Base-by-base conservation (phyloP, 2,113 vertebrate species). In the Cathartes aura region DNA sequence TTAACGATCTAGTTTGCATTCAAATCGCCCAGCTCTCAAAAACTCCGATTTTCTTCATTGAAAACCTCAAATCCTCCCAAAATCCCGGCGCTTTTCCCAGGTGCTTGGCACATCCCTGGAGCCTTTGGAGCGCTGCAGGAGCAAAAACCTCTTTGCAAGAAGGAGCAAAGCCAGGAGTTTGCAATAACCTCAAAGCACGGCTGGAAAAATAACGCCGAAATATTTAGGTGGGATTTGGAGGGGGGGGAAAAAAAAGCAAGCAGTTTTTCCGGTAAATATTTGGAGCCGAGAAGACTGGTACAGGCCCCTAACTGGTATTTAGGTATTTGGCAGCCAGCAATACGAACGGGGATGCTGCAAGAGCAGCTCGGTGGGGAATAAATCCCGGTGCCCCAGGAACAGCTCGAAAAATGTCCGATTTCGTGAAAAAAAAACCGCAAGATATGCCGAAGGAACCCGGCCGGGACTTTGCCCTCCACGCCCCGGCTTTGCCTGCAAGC, bases 231-330 rank as follows among this genome's bases (percentile, higher is more conserved):
- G 26, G 43, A 58, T 78, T 42, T 19, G 32, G 30, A 27, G 13
- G 3, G 17, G 12, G 5, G 3, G 8, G 6, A 4, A 15, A 22
- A 36, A 22, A 38, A 12, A 9, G 15, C n/a, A 16, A 12, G 4
- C 9, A 11, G 8, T 34, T 84, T 95, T 40, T 55, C 3, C 0
- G 3, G 34, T 24, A 43, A 73, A 59, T 73, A 30, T 48, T 84
- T 29, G 56, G 32, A 84, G 32, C 15, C 8, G 29, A 22, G 11
- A 24, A 27, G 27, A 5, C 1, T 6, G 29, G 15, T 21, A n/a
- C 36, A 91, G 92, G 89, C 84, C 75, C 7, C 38, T 53, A 22
- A 47, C 18, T 3, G 34, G 15, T 5, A 30, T 53, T 62, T 12
- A 1, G 7, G 32, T n/a, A 3, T 43, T 23, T 26, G 47, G 58